phyloP scores from a whole-genome alignment of 1,140 invertebrate species.

The fruit fly (Drosophila melanogaster) region Release_6_plus_ISO1_MT NT_033779.5:5806501-5807000 shows the following conservation, averaged over 20 bases:
- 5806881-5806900: conserved; percentile 89
- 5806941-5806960: conserved; percentile 86
- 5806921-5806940: conserved; percentile 86
- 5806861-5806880: conserved; percentile 90
- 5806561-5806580: conserved; percentile 80
- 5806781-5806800: conserved; percentile 77
- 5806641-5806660: conserved; percentile 80
- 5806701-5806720: conserved; percentile 56
- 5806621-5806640: conserved; percentile 82
- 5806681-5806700: conserved; percentile 7
- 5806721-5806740: conserved; percentile 71
- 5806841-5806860: conserved; percentile 85
- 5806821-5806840: conserved; percentile 71
- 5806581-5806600: conserved; percentile 86
- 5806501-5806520: background rate
- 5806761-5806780: conserved; percentile 71
- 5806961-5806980: conserved; percentile 86
- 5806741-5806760: conserved; percentile 73
- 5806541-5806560: conserved; percentile 84
- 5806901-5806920: conserved; percentile 92
- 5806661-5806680: background rate
- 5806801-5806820: conserved; percentile 81
- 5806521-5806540: too few relatives aligned
- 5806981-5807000: conserved; percentile 91
- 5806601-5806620: conserved; percentile 59